Conservation (phyloP, 2,888 invertebrate species). For the Petrolisthes manimaculis region DNA sequence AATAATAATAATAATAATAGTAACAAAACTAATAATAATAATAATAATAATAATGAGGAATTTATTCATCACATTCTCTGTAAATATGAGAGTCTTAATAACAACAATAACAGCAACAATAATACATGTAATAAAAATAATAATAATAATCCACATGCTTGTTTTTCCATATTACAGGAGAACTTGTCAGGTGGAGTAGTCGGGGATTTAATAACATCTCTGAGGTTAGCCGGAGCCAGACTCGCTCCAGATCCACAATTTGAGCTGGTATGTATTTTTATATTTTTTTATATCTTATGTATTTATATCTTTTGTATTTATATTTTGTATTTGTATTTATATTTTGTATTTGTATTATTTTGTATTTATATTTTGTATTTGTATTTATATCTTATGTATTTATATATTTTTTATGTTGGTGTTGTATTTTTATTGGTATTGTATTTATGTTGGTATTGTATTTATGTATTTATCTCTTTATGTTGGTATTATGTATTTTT, state of each 20-base stretch:
- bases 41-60: not conserved
- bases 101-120: too few species aligned
- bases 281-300: too few species aligned
- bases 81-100: too few species aligned
- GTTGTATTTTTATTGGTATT: not conserved
- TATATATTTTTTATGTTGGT: not conserved
- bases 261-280: slow-evolving; percentile 59
- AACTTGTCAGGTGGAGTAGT: slow-evolving; percentile 63
- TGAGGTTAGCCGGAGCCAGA: slow-evolving; percentile 36
- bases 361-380: too few species aligned
- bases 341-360: too few species aligned
- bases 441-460: too few species aligned
- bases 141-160: not conserved
- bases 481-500: too few species aligned
- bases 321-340: too few species aligned
- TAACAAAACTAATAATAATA: not conserved
- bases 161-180: slow-evolving; percentile 37
- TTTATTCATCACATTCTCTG: not conserved
- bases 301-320: too few species aligned
- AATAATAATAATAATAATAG: not conserved
- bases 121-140: not conserved
- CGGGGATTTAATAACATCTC: slow-evolving; percentile 46
- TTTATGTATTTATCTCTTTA: too few species aligned
- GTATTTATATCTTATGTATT: too few species aligned
- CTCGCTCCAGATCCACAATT: slow-evolving; percentile 58